Evolutionary conservation across 2,888 invertebrate genomes (phyloP).

Genomic region (Ophonus ardosiacus): DNA sequence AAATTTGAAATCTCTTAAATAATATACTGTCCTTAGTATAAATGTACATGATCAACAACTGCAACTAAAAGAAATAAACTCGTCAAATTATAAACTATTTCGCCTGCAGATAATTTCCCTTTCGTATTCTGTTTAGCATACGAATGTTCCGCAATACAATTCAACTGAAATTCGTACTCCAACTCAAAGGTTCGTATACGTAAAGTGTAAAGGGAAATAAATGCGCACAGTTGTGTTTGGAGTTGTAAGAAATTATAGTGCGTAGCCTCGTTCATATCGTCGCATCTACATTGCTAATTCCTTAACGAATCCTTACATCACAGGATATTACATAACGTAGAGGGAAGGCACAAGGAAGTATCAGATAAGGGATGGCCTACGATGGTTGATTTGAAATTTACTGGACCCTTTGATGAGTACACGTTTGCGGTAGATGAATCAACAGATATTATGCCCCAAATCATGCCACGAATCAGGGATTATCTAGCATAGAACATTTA

Average conservation of each 20-base stretch:
- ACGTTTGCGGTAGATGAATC: background rate
- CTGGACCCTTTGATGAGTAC: constrained; percentile 46
- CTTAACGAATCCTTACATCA: constrained; percentile 63
- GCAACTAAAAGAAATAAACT: background rate
- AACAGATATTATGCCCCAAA: constrained; percentile 1
- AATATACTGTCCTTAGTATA: no score
- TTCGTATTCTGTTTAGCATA: background rate
- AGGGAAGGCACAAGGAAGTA: constrained; percentile 29
- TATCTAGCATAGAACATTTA: constrained; percentile 25
- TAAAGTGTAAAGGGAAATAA: constrained; percentile 22
- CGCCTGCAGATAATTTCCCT: background rate
- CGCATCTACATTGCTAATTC: constrained; percentile 62
- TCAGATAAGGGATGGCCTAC: constrained; percentile 13
- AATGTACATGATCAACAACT: no score
- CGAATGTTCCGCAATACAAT: background rate
- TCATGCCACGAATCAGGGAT: constrained; percentile 19
- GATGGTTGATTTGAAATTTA: constrained; percentile 49
- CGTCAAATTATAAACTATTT: background rate
- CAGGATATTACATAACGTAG: constrained; percentile 54
- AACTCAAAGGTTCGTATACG: background rate
- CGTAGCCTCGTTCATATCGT: constrained; percentile 45
- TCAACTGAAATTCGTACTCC: background rate
- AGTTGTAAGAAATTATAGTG: constrained; percentile 26
- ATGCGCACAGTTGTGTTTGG: constrained; percentile 20
- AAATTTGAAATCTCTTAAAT: no score